Conservation (phyloP, 2,797 vertebrate species). For the Mus minutoides region DNA sequence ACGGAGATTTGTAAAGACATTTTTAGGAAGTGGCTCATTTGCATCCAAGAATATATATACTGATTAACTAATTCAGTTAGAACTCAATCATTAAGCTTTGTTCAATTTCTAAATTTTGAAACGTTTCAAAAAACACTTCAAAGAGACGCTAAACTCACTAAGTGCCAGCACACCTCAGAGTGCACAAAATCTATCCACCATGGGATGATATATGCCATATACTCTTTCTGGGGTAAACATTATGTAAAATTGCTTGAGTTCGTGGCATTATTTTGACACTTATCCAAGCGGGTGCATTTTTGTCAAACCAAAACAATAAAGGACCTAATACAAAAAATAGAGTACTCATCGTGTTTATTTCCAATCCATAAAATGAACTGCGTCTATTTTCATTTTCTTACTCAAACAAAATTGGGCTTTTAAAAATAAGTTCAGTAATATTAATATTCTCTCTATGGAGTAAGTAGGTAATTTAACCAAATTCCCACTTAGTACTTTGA, state of each 20-base stretch:
- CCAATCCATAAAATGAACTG: neutral
- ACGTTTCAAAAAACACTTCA: neutral
- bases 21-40: neutral
- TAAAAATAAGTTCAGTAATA: slow-evolving; percentile 10
- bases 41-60: neutral
- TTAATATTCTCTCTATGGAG: neutral
- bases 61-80: neutral
- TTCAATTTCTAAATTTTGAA: neutral
- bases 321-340: neutral
- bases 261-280: neutral
- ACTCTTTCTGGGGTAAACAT: neutral
- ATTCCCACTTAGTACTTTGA: slow-evolving; percentile 8
- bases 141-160: neutral
- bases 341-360: neutral
- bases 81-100: neutral
- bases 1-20: neutral
- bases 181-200: neutral
- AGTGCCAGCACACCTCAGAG: neutral
- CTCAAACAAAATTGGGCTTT: neutral
- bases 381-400: neutral
- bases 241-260: neutral
- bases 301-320: neutral
- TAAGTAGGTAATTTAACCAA: slow-evolving; percentile 20
- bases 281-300: neutral
- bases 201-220: neutral